Evolutionary conservation across 1,140 invertebrate genomes (phyloP).

Genomic region (Rhagoletis pomonella): DNA sequence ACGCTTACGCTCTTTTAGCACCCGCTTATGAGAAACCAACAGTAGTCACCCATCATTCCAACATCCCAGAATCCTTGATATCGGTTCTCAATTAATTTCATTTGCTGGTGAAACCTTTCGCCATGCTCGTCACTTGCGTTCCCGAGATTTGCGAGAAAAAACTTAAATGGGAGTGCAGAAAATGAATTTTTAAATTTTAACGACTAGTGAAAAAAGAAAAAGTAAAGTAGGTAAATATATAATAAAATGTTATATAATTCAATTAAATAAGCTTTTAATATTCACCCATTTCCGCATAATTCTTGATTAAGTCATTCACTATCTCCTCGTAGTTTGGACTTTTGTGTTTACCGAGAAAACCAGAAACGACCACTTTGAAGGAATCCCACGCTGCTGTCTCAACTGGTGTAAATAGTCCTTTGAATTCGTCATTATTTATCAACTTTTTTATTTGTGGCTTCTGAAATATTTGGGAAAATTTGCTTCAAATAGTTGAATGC

Average conservation of each 20-base stretch:
- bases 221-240: not conserved
- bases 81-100: too few relatives aligned
- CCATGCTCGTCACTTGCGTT: too few relatives aligned
- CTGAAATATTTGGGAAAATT: not conserved
- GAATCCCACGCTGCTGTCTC: too few relatives aligned
- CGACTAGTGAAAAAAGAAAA: not conserved
- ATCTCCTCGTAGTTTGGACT: not conserved
- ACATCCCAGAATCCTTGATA: too few relatives aligned
- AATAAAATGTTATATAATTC: not conserved
- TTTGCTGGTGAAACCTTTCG: too few relatives aligned
- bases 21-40: too few relatives aligned
- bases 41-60: too few relatives aligned
- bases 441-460: not conserved
- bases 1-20: too few relatives aligned
- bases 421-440: not conserved
- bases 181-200: not conserved
- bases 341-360: not conserved
- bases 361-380: not conserved
- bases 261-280: not conserved
- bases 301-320: not conserved
- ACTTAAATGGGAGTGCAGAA: too few relatives aligned
- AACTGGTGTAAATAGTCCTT: not conserved
- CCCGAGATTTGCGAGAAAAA: too few relatives aligned
- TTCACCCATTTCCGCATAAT: not conserved
- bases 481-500: too few relatives aligned